phyloP scores from a whole-genome alignment of 2,113 vertebrate genomes.

The Triplophysa tibetana region DNA sequence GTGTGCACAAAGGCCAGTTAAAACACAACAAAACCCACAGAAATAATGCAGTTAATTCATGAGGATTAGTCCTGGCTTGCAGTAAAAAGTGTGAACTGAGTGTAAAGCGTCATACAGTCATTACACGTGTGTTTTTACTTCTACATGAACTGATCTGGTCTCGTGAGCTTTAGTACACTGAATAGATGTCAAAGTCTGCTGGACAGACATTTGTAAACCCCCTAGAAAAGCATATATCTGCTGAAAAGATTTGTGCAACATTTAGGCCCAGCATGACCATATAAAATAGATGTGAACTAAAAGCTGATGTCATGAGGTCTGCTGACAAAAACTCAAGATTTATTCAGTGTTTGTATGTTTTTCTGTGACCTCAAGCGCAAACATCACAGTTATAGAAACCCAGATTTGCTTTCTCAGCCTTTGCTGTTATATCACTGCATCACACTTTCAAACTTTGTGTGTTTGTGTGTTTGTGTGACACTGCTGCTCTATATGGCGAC shows the following conservation, averaged over 20 bases:
- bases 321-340: neutral
- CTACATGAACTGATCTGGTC: no score
- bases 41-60: slow-evolving; percentile 51
- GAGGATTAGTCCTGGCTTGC: slow-evolving; percentile 29
- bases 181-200: no score
- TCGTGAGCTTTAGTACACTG: no score
- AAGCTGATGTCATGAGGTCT: neutral
- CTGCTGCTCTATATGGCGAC: slow-evolving; percentile 14
- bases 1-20: slow-evolving; percentile 18
- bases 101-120: neutral
- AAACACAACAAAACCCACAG: slow-evolving; percentile 31
- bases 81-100: slow-evolving; percentile 1
- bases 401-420: slow-evolving; percentile 8
- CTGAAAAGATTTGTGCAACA: no score
- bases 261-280: no score
- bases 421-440: slow-evolving; percentile 16
- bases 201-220: no score
- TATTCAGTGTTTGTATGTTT: slow-evolving; percentile 7
- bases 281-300: neutral
- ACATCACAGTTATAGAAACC: slow-evolving; percentile 10
- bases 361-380: neutral
- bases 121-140: no score
- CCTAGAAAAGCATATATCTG: no score
- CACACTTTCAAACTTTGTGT: slow-evolving; percentile 28
- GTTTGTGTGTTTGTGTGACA: slow-evolving; percentile 1